Evolutionary conservation across 2,797 vertebrate genomes (phyloP), one percentile per base, ranked within the genome.

Genomic region (Okamejei kenojei): DNA sequence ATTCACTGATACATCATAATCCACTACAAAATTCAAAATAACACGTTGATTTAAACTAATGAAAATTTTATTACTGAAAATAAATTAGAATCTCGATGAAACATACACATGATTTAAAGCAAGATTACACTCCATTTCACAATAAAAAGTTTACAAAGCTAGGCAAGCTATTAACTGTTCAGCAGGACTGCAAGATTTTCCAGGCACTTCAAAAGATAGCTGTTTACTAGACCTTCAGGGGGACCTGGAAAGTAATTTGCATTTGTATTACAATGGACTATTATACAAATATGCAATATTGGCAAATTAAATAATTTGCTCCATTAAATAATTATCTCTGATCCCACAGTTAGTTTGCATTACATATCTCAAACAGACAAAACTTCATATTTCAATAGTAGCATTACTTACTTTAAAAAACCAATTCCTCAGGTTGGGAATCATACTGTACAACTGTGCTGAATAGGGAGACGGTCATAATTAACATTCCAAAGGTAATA

Each of bases 141-240:
- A 76, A 76, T 54, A 92, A 76, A 73, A 76, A 19, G 6, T 21
- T 45, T 35, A 54, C 13, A 23, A 6, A 29, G 6, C 21, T 29
- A 17, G 1, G 6, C 19, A 71, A 92, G 11, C 13, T 38, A 58
- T 54, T 76, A 92, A 76, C 71, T 76, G 71, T 74, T 92, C 38
- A 92, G 90, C 35, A 76, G 38, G 71, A 76, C 38, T 58, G 90
- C 26, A 3, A 92, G 71, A n/a, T 92, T 92, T 45, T 92, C 71
- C 71, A 92, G 35, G 15, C 73, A 93, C 38, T 92, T 98, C 94
- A 98, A 94, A 93, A 98, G 95, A 95, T 99, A 97, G 93, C 94
- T 45, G 80, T 95, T 96, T 26, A 96, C 94, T 19, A 96, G 94
- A 32, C 96, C 95, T 68, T 93, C 77, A 77, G 96, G 95, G 93